phyloP scores from a whole-genome alignment of 64 coral and sea anemone species.

The Acropora yongei region DNA sequence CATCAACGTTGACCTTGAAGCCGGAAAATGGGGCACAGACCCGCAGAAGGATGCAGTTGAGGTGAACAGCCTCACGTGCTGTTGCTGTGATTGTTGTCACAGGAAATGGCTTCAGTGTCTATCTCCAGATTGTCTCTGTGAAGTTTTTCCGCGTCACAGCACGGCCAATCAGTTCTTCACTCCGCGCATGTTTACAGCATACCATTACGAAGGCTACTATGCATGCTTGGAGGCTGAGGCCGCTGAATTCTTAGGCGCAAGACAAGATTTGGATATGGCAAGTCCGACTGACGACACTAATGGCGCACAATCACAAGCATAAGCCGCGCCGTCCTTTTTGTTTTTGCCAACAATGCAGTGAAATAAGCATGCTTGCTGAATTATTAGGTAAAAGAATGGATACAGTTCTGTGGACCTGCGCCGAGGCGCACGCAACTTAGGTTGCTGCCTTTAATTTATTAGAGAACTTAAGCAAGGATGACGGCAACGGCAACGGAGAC shows the following conservation, averaged over 20 bases:
- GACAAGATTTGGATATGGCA: background rate
- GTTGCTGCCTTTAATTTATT: no score
- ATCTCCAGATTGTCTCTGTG: conserved; percentile 9
- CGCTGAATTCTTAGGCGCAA: conserved; percentile 43
- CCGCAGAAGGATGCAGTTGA: conserved; percentile 58
- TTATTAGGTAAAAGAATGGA: no score
- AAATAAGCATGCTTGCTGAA: no score
- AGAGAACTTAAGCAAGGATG: no score
- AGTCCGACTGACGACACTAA: no score
- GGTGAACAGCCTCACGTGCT: conserved; percentile 64
- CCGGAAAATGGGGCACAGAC: conserved; percentile 66
- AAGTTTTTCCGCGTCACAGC: conserved; percentile 52
- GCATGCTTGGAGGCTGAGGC: conserved; percentile 63
- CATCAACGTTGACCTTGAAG: conserved; percentile 43
- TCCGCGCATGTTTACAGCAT: conserved; percentile 59
- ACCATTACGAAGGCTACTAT: conserved; percentile 77
- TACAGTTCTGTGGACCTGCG: no score
- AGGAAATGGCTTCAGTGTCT: background rate
- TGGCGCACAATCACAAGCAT: no score
- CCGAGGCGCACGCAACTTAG: no score
- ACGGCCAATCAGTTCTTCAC: conserved; percentile 76
- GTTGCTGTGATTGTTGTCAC: conserved; percentile 82
- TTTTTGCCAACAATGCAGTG: no score
- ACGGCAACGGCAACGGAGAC: no score
- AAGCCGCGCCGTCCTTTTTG: no score